Conservation (phyloP, 2,113 vertebrate species). For the Notiomystis cincta region DNA sequence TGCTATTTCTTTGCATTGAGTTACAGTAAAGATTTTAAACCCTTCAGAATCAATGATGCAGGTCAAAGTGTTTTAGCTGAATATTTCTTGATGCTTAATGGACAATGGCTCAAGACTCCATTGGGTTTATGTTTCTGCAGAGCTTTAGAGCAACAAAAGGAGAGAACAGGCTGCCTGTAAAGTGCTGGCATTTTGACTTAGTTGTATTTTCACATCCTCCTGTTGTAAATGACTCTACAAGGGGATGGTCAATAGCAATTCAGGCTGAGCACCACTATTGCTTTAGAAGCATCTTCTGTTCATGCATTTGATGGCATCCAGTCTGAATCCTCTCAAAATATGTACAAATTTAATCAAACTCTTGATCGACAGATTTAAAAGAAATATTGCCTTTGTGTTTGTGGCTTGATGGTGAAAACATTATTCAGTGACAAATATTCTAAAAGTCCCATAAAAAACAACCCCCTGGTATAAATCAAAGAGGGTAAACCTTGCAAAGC, state of each 20-base stretch:
- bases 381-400: slow-evolving; percentile 43
- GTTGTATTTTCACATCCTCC: background rate
- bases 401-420: slow-evolving; percentile 46
- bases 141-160: background rate
- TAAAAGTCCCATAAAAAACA: slow-evolving; percentile 55
- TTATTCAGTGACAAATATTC: slow-evolving; percentile 62
- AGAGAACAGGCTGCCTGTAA: background rate
- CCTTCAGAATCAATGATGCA: background rate
- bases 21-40: background rate
- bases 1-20: background rate
- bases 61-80: background rate
- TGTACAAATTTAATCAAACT: slow-evolving; percentile 27
- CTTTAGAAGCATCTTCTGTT: background rate
- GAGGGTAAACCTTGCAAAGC: slow-evolving; percentile 53
- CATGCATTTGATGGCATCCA: background rate
- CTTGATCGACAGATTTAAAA: slow-evolving; percentile 22
- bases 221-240: background rate
- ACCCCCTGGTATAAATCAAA: slow-evolving; percentile 52
- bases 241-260: background rate
- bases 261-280: background rate
- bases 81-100: background rate
- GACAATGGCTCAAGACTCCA: background rate
- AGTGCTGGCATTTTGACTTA: background rate
- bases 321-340: slow-evolving; percentile 8
- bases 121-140: background rate